Evolutionary conservation across 2,113 vertebrate genomes (phyloP), one percentile per base, ranked within the genome.

Genomic region (Holacanthus passer): DNA sequence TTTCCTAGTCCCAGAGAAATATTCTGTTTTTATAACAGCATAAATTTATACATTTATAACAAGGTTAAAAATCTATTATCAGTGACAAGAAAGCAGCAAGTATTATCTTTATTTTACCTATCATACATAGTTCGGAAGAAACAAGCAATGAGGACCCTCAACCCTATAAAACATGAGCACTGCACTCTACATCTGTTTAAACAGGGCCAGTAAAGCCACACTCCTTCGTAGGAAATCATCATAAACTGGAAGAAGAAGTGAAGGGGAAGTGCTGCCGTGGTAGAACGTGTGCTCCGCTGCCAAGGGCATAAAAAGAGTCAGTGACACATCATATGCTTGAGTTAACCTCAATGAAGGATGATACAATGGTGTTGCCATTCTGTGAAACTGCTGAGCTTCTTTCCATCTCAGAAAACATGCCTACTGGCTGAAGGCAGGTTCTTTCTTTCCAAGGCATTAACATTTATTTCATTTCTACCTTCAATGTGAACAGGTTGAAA

Each of bases 241-340:
- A 62, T 84, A 79, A 85, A 83, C 56, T 69, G 53, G 32, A 72
- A 31, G 72, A 83, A 68, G 55, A 67, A 87, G 74, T 53, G 73
- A 80, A 82, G 74, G 74, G 70, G 81, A 83, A 53, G 63, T 17
- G 67, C 65, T 65, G 73, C 72, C 71, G 67, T 68, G 41, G 56
- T 19, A 24, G 19, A 50, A 56, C 5, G 53, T 67, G 56, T 58
- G 45, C 66, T 73, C 67, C 50, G 58, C 62, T 73, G 67, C 82
- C 77, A 71, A 76, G 82, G 79, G 80, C 88, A 80, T 68, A 80
- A 77, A 72, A 58, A 76, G 77, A 81, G 75, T 86, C 86, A 68
- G 16, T 85, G 81, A 85, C 83, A 81, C 68, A 86, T 91, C 79
- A 82, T 32, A 83, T 80, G 87, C 81, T 84, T 72, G 79, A 89